These are phyloP conservation scores for Sphaeramia orbicularis DNA, from an alignment of 2,797 vertebrate genomes.

Conservation along the genomic window DNA sequence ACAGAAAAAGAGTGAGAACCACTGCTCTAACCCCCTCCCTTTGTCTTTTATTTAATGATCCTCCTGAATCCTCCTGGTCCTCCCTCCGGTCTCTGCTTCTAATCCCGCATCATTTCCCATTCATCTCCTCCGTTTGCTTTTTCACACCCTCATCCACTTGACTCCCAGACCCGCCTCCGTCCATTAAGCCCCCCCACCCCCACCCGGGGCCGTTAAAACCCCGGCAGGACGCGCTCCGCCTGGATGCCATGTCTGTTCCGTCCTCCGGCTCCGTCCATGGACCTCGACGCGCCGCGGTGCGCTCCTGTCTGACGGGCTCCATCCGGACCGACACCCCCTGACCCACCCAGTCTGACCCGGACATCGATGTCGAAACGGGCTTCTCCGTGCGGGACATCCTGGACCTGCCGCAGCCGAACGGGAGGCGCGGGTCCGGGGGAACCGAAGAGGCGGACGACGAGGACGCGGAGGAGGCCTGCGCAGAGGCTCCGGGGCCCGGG, in stretches of 20 bases:
- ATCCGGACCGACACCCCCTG: background rate
- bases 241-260: constrained; percentile 43
- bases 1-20: too few relatives aligned
- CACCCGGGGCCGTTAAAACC: constrained; percentile 17
- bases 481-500: constrained; percentile 77
- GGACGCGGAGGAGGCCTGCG: constrained; percentile 84
- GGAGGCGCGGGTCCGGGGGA: constrained; percentile 74
- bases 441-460: constrained; percentile 83
- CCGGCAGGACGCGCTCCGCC: constrained; percentile 17
- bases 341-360: too few relatives aligned
- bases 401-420: constrained; percentile 89
- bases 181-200: constrained; percentile 51
- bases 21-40: too few relatives aligned
- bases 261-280: constrained; percentile 40
- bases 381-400: constrained; percentile 96
- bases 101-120: constrained; percentile 37
- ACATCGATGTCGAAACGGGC: constrained; percentile 84
- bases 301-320: constrained; percentile 29
- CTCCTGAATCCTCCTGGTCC: too few relatives aligned
- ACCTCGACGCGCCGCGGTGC: background rate
- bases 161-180: constrained; percentile 91
- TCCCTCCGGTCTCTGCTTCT: constrained; percentile 18
- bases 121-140: constrained; percentile 18
- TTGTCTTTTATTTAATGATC: too few relatives aligned
- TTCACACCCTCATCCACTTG: constrained; percentile 90